These are phyloP conservation scores for Bellardia pandia DNA, from an alignment of 2,888 invertebrate genomes.

Conservation along the genomic window DNA sequence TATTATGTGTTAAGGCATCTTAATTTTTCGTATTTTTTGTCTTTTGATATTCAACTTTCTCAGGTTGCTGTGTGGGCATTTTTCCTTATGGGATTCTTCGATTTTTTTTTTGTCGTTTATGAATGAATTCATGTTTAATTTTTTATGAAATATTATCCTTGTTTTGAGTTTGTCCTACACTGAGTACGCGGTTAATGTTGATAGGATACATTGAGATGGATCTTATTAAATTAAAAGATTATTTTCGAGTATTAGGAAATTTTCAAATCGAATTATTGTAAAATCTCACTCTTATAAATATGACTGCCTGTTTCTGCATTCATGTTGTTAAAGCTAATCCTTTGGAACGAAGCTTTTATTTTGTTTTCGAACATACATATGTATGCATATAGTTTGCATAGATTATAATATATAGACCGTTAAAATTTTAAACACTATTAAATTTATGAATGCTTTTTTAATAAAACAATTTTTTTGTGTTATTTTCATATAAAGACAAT, in stretches of 20 bases:
- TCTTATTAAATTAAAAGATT: too few relatives aligned
- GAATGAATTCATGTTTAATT: slow-evolving; percentile 58
- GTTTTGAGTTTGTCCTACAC: slow-evolving; percentile 41
- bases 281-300: too few relatives aligned
- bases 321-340: too few relatives aligned
- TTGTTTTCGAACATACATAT: too few relatives aligned
- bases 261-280: background rate
- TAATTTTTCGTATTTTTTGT: slow-evolving; percentile 57
- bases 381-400: too few relatives aligned
- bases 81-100: slow-evolving; percentile 35
- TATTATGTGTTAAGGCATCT: slow-evolving; percentile 62
- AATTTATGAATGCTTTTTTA: too few relatives aligned
- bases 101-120: slow-evolving; percentile 50
- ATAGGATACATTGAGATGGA: background rate
- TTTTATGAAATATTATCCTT: slow-evolving; percentile 61
- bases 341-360: too few relatives aligned
- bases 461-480: too few relatives aligned
- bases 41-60: slow-evolving; percentile 51
- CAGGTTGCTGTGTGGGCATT: slow-evolving; percentile 68
- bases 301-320: too few relatives aligned
- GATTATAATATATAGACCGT: too few relatives aligned
- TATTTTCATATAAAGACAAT: too few relatives aligned
- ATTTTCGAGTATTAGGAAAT: background rate
- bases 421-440: too few relatives aligned
- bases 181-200: background rate